Conservation (phyloP, 2,113 vertebrate genomes). For the Chiloscyllium plagiosum region DNA sequence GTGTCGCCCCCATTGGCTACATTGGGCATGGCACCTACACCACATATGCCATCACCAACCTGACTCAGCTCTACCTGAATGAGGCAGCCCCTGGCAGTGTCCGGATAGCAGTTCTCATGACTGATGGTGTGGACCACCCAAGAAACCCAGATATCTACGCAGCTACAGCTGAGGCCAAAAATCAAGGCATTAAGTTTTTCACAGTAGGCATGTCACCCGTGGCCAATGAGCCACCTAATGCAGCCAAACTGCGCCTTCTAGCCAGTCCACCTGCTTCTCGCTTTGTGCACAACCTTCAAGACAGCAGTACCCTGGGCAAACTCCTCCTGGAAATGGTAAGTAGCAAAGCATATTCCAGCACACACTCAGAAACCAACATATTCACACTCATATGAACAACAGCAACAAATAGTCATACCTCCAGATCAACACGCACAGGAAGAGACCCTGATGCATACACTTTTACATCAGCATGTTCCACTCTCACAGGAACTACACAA, state of each 20-base stretch:
- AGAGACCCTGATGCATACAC: background rate
- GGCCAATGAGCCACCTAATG: slow-evolving; percentile 69
- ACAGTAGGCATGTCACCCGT: slow-evolving; percentile 71
- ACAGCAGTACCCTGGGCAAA: slow-evolving; percentile 64
- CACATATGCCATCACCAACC: slow-evolving; percentile 84
- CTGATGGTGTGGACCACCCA: slow-evolving; percentile 74
- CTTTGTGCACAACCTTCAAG: slow-evolving; percentile 75
- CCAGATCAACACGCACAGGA: background rate
- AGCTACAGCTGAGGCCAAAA: slow-evolving; percentile 77
- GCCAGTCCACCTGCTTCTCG: slow-evolving; percentile 69
- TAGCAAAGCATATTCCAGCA: background rate
- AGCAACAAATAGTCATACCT: background rate
- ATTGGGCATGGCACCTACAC: slow-evolving; percentile 85
- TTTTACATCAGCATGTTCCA: too few species aligned
- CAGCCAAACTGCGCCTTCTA: slow-evolving; percentile 68
- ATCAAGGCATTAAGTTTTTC: slow-evolving; percentile 78
- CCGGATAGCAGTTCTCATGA: slow-evolving; percentile 71
- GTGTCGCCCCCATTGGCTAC: slow-evolving; percentile 63
- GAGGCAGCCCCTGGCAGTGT: slow-evolving; percentile 63
- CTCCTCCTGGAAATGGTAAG: slow-evolving; percentile 70
- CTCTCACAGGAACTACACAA: background rate
- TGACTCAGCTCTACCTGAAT: slow-evolving; percentile 74
- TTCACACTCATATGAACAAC: background rate
- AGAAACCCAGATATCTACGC: slow-evolving; percentile 84
- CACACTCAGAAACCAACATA: background rate